Conservation (phyloP, 2,888 invertebrate genomes). For the Orthonevra nobilis region DNA sequence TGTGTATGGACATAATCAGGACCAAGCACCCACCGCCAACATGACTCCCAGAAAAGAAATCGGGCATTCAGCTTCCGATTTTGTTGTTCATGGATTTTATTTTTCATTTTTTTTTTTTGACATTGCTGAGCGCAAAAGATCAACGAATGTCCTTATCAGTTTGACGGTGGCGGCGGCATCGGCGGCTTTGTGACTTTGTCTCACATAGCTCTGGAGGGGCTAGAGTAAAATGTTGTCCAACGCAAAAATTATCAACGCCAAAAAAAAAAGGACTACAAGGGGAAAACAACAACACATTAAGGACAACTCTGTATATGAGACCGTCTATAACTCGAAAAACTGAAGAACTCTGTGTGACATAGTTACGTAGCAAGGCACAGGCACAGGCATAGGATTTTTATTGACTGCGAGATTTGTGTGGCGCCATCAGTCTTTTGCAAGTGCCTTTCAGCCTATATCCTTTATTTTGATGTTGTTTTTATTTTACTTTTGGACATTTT, state of each 20-base stretch:
- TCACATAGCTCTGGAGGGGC: too few species aligned
- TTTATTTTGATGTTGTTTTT: constrained; percentile 70
- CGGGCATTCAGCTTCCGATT: constrained; percentile 36
- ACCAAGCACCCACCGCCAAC: constrained; percentile 3
- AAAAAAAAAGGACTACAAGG: constrained; percentile 41
- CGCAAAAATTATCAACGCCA: constrained; percentile 69
- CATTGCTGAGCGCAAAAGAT: constrained; percentile 44
- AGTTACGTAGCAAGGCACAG: constrained; percentile 41
- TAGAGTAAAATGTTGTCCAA: constrained; percentile 50
- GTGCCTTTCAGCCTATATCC: constrained; percentile 70
- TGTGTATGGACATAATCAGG: constrained; percentile 43
- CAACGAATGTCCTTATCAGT: constrained; percentile 64
- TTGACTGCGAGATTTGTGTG: constrained; percentile 72
- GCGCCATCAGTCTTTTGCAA: constrained; percentile 73
- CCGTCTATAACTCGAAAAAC: too few species aligned
- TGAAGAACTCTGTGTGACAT: too few species aligned
- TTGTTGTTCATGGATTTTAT: constrained; percentile 22
- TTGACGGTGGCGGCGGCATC: constrained; percentile 38
- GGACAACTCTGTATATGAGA: constrained; percentile 42
- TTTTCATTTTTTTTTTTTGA: constrained; percentile 24
- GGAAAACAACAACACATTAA: constrained; percentile 61
- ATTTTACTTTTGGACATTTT: constrained; percentile 73
- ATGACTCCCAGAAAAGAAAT: too few species aligned
- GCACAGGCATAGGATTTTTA: constrained; percentile 60
- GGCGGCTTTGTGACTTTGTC: constrained; percentile 53